These are phyloP conservation scores for Pavo muticus DNA, from an alignment of 2,113 vertebrate genomes.

Conservation along the genomic window DNA sequence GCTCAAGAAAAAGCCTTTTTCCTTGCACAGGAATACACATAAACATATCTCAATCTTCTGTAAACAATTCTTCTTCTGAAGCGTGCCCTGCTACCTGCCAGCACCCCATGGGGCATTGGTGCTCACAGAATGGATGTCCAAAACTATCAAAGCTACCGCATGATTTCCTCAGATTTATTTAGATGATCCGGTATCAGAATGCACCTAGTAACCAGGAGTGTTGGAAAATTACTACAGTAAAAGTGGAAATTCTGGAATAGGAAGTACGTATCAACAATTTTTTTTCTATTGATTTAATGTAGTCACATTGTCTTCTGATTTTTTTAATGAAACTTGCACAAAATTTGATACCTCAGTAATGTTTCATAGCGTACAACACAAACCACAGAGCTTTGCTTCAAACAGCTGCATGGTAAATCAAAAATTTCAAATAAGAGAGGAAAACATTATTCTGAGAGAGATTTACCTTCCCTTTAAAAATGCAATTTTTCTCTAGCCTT, in stretches of 20 bases:
- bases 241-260: not conserved
- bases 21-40: not conserved
- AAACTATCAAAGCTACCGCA: not conserved
- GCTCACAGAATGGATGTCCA: not conserved
- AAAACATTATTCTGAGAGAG: not conserved
- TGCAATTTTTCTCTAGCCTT: not conserved
- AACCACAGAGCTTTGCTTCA: not conserved
- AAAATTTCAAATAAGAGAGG: not conserved
- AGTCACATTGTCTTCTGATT: not conserved
- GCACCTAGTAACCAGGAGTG: fast-evolving
- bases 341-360: not conserved
- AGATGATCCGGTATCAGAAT: not conserved
- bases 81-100: not conserved
- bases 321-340: not conserved
- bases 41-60: not conserved
- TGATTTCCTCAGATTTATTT: not conserved
- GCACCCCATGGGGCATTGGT: not conserved
- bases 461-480: not conserved
- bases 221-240: not conserved
- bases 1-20: not conserved
- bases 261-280: fast-evolving
- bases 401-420: not conserved
- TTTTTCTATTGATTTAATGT: not conserved
- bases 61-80: not conserved
- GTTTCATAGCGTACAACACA: not conserved